Evolutionary conservation across 2,888 invertebrate species (phyloP).

Genomic region (Lasioglossum zephyrum): DNA sequence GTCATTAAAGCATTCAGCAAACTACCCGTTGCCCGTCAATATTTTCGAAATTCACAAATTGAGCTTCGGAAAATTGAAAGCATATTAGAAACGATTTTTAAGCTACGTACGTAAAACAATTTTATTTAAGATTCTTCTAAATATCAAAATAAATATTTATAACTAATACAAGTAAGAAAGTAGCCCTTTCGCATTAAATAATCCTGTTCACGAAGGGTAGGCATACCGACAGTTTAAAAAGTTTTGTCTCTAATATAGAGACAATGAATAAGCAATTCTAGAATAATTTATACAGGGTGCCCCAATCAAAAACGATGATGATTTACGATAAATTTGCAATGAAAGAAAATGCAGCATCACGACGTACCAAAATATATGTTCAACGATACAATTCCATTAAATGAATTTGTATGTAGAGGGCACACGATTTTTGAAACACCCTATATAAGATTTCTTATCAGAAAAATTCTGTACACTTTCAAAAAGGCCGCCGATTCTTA

Average conservation of each 20-base stretch:
- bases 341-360: constrained; percentile 35
- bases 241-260: constrained; percentile 79
- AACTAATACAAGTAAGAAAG: constrained; percentile 11
- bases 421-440: constrained; percentile 35
- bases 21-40: neutral
- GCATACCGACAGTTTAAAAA: constrained; percentile 32
- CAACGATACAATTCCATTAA: constrained; percentile 24
- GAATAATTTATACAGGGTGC: constrained; percentile 41
- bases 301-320: constrained; percentile 17
- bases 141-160: constrained; percentile 16
- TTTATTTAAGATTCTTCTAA: constrained; percentile 9
- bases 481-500: constrained; percentile 33
- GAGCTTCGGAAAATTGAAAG: constrained; percentile 19
- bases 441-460: constrained; percentile 34
- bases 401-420: constrained; percentile 10
- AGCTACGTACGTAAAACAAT: constrained; percentile 9
- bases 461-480: constrained; percentile 38
- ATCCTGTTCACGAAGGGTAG: constrained; percentile 40
- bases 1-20: neutral
- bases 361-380: constrained; percentile 15
- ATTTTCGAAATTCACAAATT: neutral
- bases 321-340: neutral
- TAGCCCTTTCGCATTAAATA: constrained; percentile 12
- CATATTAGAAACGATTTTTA: constrained; percentile 6
- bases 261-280: constrained; percentile 52